These are phyloP conservation scores for Myiozetetes cayanensis DNA, from an alignment of 2,113 vertebrate genomes.

Conservation along the genomic window DNA sequence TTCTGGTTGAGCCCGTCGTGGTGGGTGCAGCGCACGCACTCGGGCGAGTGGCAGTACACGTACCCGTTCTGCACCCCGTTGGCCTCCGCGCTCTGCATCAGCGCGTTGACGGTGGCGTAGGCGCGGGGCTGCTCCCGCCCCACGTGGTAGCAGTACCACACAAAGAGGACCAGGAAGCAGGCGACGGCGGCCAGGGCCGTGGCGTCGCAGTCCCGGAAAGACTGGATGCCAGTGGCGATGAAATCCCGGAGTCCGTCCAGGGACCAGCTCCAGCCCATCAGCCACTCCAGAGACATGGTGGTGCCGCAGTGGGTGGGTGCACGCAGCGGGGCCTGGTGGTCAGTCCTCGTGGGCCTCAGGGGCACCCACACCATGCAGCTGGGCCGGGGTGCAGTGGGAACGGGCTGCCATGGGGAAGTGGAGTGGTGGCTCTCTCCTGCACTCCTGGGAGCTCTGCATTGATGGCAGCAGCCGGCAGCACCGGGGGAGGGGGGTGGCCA, in stretches of 20 bases:
- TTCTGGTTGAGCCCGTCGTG: slow-evolving; percentile 91
- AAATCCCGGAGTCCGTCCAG: slow-evolving; percentile 88
- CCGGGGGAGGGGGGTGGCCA: neutral
- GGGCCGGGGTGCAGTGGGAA: neutral
- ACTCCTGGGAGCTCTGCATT: neutral
- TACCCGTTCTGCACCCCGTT: slow-evolving; percentile 87
- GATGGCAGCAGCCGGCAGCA: neutral
- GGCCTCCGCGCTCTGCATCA: slow-evolving; percentile 71
- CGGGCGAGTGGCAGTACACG: slow-evolving; percentile 87
- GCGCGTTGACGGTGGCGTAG: slow-evolving; percentile 70
- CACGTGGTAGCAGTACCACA: slow-evolving; percentile 98
- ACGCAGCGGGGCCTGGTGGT: neutral
- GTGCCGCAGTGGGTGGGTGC: neutral
- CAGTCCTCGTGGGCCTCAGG: slow-evolving; percentile 48
- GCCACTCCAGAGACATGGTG: slow-evolving; percentile 77
- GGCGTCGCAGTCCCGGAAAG: slow-evolving; percentile 88
- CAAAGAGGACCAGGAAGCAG: slow-evolving; percentile 87
- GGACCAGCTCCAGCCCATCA: slow-evolving; percentile 85
- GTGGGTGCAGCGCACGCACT: slow-evolving; percentile 87
- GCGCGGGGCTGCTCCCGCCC: slow-evolving; percentile 88
- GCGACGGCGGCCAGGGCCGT: slow-evolving; percentile 80
- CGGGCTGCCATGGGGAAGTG: slow-evolving; percentile 18
- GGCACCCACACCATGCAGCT: slow-evolving; percentile 61
- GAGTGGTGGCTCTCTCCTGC: neutral
- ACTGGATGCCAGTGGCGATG: slow-evolving; percentile 88